Percentiles rank a stretch among this genome's conserved stretches.
Conservation (phyloP, 2,888 invertebrate species). For the Epirrhoe alternata region DNA sequence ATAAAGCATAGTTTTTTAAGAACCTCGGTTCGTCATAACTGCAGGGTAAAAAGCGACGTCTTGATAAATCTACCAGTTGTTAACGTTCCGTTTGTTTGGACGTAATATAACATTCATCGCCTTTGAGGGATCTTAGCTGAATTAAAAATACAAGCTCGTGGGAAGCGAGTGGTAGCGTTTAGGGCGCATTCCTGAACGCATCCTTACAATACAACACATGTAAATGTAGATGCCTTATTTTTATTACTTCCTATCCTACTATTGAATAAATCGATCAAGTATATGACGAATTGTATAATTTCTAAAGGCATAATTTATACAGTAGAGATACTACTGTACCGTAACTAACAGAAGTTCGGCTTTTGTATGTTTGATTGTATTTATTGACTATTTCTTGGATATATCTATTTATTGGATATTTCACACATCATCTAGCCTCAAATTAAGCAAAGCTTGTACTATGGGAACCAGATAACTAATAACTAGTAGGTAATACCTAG, state of each 20-base stretch:
- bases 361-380: too few species aligned
- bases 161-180: conserved; percentile 32
- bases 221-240: conserved; percentile 27
- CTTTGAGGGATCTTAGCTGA: conserved; percentile 28
- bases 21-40: conserved; percentile 1
- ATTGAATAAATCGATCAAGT: conserved; percentile 17
- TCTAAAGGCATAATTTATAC: too few species aligned
- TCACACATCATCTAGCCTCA: too few species aligned
- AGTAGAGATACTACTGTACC: too few species aligned
- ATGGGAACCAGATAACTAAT: too few species aligned
- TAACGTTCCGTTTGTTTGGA: not conserved
- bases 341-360: too few species aligned
- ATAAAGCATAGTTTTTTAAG: conserved; percentile 15
- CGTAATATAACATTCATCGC: not conserved
- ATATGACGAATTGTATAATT: not conserved
- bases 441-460: too few species aligned
- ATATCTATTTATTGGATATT: too few species aligned
- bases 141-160: conserved; percentile 53
- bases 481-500: too few species aligned
- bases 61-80: not conserved
- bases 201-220: conserved; percentile 29
- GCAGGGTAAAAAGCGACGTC: not conserved
- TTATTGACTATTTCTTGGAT: too few species aligned
- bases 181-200: conserved; percentile 38
- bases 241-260: not conserved